These are phyloP conservation scores for Heliconius cydno DNA, from an alignment of 2,888 invertebrate species.

Conservation along the genomic window DNA sequence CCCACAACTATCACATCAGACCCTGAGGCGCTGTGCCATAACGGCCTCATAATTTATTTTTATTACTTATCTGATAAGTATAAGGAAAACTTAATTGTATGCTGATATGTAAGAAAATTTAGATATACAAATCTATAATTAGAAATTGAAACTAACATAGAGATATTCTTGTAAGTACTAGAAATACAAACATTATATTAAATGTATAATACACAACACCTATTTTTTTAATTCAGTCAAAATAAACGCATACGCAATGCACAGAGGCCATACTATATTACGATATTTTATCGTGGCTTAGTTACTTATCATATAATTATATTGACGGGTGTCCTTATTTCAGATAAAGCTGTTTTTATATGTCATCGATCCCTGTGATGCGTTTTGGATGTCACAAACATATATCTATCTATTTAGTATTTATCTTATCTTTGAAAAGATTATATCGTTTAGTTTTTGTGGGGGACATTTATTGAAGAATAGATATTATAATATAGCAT, in stretches of 20 bases:
- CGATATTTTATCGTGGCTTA: slow-evolving; percentile 1
- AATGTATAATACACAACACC: not conserved
- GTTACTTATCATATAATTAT: not conserved
- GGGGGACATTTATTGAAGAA: not conserved
- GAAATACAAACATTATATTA: no score
- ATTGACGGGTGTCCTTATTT: not conserved
- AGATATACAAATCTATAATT: no score
- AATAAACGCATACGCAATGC: not conserved
- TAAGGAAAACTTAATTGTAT: no score
- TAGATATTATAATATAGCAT: not conserved
- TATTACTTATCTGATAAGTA: no score
- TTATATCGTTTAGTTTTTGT: not conserved
- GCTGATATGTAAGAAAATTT: no score
- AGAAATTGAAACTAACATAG: no score
- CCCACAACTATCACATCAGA: no score
- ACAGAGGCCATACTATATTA: not conserved
- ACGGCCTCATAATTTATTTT: no score
- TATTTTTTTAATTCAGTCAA: not conserved
- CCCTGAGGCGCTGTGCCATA: no score
- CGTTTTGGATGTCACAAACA: not conserved
- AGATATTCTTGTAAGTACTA: no score
- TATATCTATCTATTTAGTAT: not conserved
- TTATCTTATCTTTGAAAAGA: slow-evolving; percentile 1
- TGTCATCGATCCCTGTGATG: not conserved
- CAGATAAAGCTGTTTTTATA: not conserved